A percentile compares a stretch with the other conserved stretches of the same genome.
Evolutionary conservation across 1,140 invertebrate species (phyloP).

Genomic region (Meteorus sp.): DNA sequence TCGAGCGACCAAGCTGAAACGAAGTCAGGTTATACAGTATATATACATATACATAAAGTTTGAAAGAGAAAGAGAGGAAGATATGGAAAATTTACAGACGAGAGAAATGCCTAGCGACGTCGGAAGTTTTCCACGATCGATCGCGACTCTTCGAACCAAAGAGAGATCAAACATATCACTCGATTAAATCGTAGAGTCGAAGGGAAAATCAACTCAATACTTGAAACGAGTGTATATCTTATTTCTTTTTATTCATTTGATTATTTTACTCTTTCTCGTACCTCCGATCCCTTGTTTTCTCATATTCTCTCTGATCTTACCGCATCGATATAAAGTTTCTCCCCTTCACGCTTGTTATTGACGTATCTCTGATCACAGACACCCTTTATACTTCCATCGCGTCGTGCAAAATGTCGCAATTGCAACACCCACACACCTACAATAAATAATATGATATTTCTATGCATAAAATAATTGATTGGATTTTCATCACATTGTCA

Average conservation of each 20-base stretch:
- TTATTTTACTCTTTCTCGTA: conserved; percentile 1
- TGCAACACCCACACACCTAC: no score
- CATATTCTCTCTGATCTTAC: conserved; percentile 5
- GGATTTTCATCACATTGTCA: no score
- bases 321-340: neutral
- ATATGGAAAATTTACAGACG: neutral
- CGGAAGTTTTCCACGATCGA: conserved; percentile 20
- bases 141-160: conserved; percentile 16
- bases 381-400: neutral
- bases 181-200: conserved; percentile 16
- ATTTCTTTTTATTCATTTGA: neutral
- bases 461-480: no score
- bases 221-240: conserved; percentile 5
- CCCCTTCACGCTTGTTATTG: conserved; percentile 15
- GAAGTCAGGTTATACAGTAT: no score
- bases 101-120: conserved; percentile 11
- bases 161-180: conserved; percentile 26
- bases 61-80: conserved; percentile 12
- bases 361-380: conserved; percentile 22
- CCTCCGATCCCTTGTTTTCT: no score
- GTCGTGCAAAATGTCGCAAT: neutral
- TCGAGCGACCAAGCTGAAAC: neutral
- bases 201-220: conserved; percentile 25
- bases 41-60: no score
- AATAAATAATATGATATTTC: no score